A percentile compares a stretch with the other conserved stretches of the same genome.
Evolutionary conservation across 1,140 invertebrate species (phyloP).

Genomic region (Eupristina koningsbergeri): DNA sequence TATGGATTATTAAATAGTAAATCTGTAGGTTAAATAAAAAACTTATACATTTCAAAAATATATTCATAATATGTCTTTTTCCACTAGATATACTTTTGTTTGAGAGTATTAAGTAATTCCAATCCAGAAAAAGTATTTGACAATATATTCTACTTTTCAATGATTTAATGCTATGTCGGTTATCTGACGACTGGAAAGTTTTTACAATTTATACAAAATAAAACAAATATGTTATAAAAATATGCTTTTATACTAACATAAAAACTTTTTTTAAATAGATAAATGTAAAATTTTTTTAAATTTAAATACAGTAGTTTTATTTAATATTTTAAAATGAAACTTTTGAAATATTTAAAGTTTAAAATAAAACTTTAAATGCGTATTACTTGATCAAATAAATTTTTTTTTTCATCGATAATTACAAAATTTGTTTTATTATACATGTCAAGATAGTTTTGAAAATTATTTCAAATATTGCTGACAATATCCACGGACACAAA

Average conservation of each 20-base stretch:
- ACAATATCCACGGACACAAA: too few species aligned
- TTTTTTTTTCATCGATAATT: too few species aligned
- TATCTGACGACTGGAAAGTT: neutral
- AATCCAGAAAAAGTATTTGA: neutral
- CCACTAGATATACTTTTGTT: neutral
- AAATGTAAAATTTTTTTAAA: neutral
- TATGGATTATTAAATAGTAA: neutral
- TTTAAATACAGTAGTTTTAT: neutral
- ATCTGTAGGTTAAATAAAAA: neutral
- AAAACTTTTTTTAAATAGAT: neutral
- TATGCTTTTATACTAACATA: neutral
- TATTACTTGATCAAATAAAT: too few species aligned
- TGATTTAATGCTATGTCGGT: neutral
- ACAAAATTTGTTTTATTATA: too few species aligned
- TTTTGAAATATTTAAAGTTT: neutral
- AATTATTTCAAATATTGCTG: too few species aligned
- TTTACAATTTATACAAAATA: neutral
- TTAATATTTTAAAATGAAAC: neutral
- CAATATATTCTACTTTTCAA: neutral
- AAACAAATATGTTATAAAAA: neutral
- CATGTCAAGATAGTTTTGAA: too few species aligned
- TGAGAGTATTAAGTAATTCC: neutral
- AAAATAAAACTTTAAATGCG: too few species aligned
- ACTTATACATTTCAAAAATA: neutral
- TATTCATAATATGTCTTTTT: neutral